Evolutionary conservation across 2,113 vertebrate species (phyloP), one percentile per base, ranked within the genome.

Genomic region (Merops nubicus): DNA sequence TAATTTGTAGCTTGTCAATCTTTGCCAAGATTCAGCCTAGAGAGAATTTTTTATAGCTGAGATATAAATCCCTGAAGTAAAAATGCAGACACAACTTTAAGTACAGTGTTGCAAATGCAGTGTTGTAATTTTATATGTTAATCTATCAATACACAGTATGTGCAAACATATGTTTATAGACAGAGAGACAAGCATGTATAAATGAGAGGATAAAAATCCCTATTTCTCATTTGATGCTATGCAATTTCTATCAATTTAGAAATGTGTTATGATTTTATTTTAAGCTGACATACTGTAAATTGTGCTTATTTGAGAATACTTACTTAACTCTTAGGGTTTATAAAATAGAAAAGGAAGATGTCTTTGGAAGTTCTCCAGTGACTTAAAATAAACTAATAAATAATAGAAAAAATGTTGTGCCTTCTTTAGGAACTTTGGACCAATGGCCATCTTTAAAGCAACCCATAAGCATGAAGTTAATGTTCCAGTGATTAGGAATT

Each of bases 121-220:
- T 93, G 95, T 96, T 97, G 95, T 98, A 97, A 98, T 96, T 98
- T 97, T 97, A 95, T 96, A 97, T 97, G 97, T 97, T 98, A 98
- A 97, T 98, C 97, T 98, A 98, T 97, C 97, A 98, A 97, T 98
- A 97, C 95, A 96, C 97, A 97, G 95, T 97, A 98, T 97, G 97
- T 97, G 96, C 97, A 98, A 98, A 97, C 97, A 97, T 98, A 98
- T 98, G 98, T 98, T 98, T 98, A 98, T 97, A 97, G 97, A 98
- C 96, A 97, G 93, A 94, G 94, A 98, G 96, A 97, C 92, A 97
- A 97, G 96, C 96, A 97, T 97, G 91, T 97, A 98, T 97, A 98
- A 98, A 97, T 96, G 95, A 97, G 96, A 96, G 97, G 92, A 97
- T 98, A 98, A 97, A 96, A 97, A 98, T 97, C 89, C 77, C 56